Evolutionary conservation across 2,888 invertebrate genomes (phyloP).

Genomic region (Junonia oenone): DNA sequence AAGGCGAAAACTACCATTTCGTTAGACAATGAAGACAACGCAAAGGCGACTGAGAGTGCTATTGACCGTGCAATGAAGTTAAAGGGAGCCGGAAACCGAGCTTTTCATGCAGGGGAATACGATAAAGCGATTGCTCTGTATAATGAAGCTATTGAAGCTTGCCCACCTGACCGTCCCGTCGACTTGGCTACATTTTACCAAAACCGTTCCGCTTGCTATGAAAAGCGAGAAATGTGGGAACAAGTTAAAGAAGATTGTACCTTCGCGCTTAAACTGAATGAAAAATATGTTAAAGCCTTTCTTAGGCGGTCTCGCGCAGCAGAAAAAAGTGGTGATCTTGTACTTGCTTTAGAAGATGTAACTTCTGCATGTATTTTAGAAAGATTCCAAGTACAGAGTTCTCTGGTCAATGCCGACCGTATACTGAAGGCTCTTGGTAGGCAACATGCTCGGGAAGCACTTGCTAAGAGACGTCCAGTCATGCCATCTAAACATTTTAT

Average conservation of each 20-base stretch:
- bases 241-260: conserved; percentile 93
- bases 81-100: conserved; percentile 93
- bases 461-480: conserved; percentile 83
- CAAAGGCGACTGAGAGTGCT: conserved; percentile 75
- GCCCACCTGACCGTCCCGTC: conserved; percentile 84
- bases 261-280: conserved; percentile 90
- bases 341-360: conserved; percentile 92
- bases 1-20: conserved; percentile 81
- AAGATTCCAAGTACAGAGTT: conserved; percentile 89
- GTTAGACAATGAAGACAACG: conserved; percentile 78
- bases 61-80: conserved; percentile 87
- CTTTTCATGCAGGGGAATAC: conserved; percentile 91
- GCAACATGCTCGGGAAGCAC: conserved; percentile 86
- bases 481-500: conserved; percentile 93
- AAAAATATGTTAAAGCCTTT: conserved; percentile 93
- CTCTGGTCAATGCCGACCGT: conserved; percentile 91
- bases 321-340: conserved; percentile 89
- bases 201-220: conserved; percentile 96
- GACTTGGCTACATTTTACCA: conserved; percentile 96
- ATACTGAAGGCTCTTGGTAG: conserved; percentile 90
- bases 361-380: conserved; percentile 96
- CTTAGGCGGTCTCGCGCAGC: conserved; percentile 89
- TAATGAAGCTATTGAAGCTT: conserved; percentile 94
- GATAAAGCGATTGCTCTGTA: conserved; percentile 94
- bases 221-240: conserved; percentile 91